phyloP scores from a whole-genome alignment of 2,113 vertebrate genomes.

The Tragulus kanchil region DNA sequence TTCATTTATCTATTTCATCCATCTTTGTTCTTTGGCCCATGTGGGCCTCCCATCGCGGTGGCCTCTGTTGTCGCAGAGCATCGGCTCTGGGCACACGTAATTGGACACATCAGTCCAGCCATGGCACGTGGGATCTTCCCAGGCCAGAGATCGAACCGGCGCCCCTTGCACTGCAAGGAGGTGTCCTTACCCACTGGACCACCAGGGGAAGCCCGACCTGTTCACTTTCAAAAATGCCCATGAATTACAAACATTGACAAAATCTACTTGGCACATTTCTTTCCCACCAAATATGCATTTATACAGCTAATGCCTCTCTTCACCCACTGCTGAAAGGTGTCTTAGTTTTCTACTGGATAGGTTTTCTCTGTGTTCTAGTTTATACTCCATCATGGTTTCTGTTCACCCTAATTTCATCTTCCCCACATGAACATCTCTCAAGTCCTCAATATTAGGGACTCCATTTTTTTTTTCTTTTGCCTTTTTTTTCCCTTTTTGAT shows the following conservation, averaged over 20 bases:
- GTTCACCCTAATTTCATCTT: neutral
- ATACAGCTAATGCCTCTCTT: neutral
- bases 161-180: neutral
- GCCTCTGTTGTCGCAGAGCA: too few species aligned
- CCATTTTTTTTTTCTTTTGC: neutral
- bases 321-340: neutral
- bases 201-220: neutral
- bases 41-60: too few species aligned
- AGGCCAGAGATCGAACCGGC: neutral
- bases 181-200: neutral
- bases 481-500: neutral
- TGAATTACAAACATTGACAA: neutral
- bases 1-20: too few species aligned
- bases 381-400: neutral
- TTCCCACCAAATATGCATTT: neutral
- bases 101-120: too few species aligned
- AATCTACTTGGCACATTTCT: neutral
- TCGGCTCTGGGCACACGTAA: too few species aligned
- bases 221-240: constrained; percentile 8
- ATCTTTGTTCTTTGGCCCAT: too few species aligned
- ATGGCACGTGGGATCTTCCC: neutral
- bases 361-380: neutral
- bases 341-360: neutral
- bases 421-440: neutral
- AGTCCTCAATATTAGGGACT: neutral